Base-by-base conservation (phyloP, 2,797 vertebrate species). In the Selene dorsalis region DNA sequence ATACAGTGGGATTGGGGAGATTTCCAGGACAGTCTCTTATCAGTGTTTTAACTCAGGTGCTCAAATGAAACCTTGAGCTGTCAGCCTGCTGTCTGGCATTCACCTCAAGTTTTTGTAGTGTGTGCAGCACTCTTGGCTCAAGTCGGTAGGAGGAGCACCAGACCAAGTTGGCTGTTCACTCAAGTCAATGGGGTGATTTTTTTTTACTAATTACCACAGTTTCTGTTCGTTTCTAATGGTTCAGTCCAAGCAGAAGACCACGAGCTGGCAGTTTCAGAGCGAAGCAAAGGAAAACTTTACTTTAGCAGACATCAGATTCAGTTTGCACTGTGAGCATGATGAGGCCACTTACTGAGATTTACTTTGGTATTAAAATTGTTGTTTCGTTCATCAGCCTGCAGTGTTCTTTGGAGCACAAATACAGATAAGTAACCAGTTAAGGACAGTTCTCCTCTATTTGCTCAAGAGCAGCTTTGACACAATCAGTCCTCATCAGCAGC, bases 351-450 rank as follows among this genome's bases (percentile, higher is more conserved):
- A 75, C 62, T 43, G 24, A n/a, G n/a, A n/a, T n/a, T n/a, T n/a
- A n/a, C n/a, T n/a, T n/a, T 16, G 30, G 28, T 66, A 65, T 73
- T 28, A 69, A 81, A 73, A 77, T 47, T 24, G 43, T 57, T 62
- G 9, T 75, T 80, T 76, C 58, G 22, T 63, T 30, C 63, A 57
- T 66, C 66, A 14, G 18, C 30, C 28, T 26, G 12, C 61, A 72
- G 38, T 52, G n/a, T 32, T 63, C 41, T 58, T 20, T 41, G 22
- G 30, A 45, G 41, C 22, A n/a, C 41, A 79, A 65, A 83, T 72
- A 41, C 53, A 65, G 53, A 76, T 22, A 48, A 66, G 24, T 63
- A 57, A 68, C 47, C 57, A 70, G 47, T 50, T 72, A 1, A 65
- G 45, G 32, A 8, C 32, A 35, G 9, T 35, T n/a, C 22, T 59